Evolutionary conservation across 2,888 invertebrate genomes (phyloP).

Genomic region (Morpho helenor): DNA sequence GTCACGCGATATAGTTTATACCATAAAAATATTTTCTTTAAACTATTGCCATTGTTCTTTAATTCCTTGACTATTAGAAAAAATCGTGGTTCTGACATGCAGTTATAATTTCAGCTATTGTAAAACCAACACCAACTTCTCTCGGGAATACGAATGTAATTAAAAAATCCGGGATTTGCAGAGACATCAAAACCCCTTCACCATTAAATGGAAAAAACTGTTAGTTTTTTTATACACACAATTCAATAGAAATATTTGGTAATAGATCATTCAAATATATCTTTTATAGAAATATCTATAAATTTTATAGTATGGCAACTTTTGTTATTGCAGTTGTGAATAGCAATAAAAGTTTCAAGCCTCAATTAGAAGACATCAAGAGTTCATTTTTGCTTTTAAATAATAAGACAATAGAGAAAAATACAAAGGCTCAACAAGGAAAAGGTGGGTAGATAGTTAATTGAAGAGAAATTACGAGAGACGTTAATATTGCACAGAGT

Average conservation of each 20-base stretch:
- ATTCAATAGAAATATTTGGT: no score
- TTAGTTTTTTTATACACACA: conserved; percentile 5
- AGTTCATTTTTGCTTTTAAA: conserved; percentile 58
- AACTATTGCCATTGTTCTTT: no score
- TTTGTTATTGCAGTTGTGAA: conserved; percentile 38
- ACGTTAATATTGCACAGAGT: background rate
- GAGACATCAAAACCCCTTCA: conserved; percentile 6
- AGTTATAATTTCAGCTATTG: conserved; percentile 10
- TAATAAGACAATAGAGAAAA: conserved; percentile 32
- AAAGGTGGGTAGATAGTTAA: conserved; percentile 27
- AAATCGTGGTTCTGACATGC: background rate
- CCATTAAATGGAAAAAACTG: conserved; percentile 5
- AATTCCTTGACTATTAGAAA: no score
- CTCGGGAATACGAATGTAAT: conserved; percentile 6
- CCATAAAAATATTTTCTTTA: no score
- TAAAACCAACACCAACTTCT: conserved; percentile 10
- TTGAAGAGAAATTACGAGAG: background rate
- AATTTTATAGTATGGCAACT: no score
- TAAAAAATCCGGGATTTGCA: background rate
- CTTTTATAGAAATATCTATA: no score
- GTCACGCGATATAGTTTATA: no score
- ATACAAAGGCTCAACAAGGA: conserved; percentile 25
- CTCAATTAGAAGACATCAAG: conserved; percentile 63
- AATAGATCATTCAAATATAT: no score
- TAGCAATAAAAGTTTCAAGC: conserved; percentile 47